Base-by-base conservation (phyloP, 1,140 invertebrate species). In the Dinothrombium tinctorium region DNA sequence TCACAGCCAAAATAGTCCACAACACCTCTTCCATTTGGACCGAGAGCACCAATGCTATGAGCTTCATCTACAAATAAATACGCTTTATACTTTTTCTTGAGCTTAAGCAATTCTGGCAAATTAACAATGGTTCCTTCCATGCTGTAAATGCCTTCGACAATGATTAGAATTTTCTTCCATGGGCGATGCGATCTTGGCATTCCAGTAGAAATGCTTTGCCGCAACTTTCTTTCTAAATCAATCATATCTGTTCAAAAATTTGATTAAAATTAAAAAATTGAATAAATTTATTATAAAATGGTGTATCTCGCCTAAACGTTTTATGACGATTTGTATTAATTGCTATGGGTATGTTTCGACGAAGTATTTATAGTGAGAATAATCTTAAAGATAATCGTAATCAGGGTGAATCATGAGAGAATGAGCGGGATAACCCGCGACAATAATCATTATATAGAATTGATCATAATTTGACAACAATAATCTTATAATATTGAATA, bases 81-180 rank as follows among this genome's bases (percentile, higher is more conserved):
- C 2, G 79, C 79, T 63, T 82, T 82, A 59, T 95, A 94, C 55
- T 86, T 90, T 55, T 84, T 84, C 61, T 98, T 98, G 15, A 99
- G 61, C 9, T 66, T 70, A 45, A 98, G 65, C 26, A 98, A 67
- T 53, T 84, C 77, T 2, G 80, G 83, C 46, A 98, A 67, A 48
- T 79, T 71, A 33, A 79, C 79, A 42, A 99, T 76, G 0, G 84
- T 82, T 0, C 92, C 92, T 63, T 99, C 92, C 92, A 98, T 98
- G 51, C 84, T 94, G 53, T 52, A 59, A 49, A 98, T 76, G 33
- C 89, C 87, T 61, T 95, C 87, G 17, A 89, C 78, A 35, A 89
- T 66, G 47, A 99, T 84, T 20, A 98, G 58, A 50, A 98, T 86
- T 56, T 95, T 94, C 45, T 72, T 74, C 79, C 82, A 94, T 2